phyloP scores from a whole-genome alignment of 2,888 invertebrate genomes.

The Orchesellides sinensis region DNA sequence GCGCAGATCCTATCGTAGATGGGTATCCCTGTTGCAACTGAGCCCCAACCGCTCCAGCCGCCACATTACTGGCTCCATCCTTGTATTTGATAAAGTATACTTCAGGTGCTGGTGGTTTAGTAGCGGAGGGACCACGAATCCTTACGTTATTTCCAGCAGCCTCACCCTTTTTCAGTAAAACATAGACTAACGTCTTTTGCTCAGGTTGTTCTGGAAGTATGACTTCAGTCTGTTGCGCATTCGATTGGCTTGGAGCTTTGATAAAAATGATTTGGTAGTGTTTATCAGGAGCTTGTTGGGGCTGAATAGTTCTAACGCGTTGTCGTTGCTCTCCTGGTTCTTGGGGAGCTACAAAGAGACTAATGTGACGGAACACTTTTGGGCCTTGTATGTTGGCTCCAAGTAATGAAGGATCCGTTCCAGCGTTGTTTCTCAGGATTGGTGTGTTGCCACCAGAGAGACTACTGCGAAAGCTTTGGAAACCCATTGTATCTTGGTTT shows the following conservation, averaged over 20 bases:
- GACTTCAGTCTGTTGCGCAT: conserved; percentile 88
- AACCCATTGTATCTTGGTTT: conserved; percentile 18
- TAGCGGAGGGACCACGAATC: conserved; percentile 84
- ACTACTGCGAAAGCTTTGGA: conserved; percentile 23
- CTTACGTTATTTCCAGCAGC: conserved; percentile 88
- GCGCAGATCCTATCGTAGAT: too few species aligned
- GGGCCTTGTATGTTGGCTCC: conserved; percentile 27
- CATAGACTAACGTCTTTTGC: conserved; percentile 92
- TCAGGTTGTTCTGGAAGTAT: conserved; percentile 85
- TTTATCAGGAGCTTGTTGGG: conserved; percentile 82
- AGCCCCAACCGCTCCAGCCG: not conserved
- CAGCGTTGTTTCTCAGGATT: not conserved
- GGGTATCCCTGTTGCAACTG: not conserved
- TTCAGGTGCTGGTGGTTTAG: conserved; percentile 91
- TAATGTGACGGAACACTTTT: conserved; percentile 41
- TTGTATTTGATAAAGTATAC: conserved; percentile 93
- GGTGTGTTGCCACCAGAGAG: not conserved
- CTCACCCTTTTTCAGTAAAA: conserved; percentile 91
- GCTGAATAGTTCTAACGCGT: conserved; percentile 12
- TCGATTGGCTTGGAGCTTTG: conserved; percentile 84
- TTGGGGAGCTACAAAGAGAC: conserved; percentile 39
- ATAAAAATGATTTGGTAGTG: conserved; percentile 95
- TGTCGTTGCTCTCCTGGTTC: not conserved
- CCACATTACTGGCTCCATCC: not conserved
- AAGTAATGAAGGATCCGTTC: not conserved